Conservation (phyloP, 2,888 invertebrate genomes). For the Stenichneumon culpator region DNA sequence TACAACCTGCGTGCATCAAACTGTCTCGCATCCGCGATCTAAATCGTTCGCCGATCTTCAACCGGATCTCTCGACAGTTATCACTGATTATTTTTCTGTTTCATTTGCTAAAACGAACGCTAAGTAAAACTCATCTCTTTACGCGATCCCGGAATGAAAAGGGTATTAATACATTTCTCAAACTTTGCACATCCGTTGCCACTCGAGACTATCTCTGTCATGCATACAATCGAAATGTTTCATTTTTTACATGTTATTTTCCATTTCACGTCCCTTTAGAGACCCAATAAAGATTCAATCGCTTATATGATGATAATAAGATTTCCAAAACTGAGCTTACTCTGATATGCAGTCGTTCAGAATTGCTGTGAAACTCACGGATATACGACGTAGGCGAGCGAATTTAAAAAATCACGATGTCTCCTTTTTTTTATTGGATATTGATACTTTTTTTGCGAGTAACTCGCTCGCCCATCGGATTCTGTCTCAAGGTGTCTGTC, state of each 20-base stretch:
- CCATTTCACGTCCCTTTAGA: constrained; percentile 19
- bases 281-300: constrained; percentile 13
- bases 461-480: background rate
- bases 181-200: constrained; percentile 43
- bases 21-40: constrained; percentile 61
- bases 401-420: background rate
- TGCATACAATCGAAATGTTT: constrained; percentile 36
- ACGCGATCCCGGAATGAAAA: background rate
- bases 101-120: constrained; percentile 55
- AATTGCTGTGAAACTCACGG: constrained; percentile 37
- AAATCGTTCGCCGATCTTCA: constrained; percentile 29
- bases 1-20: constrained; percentile 77
- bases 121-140: constrained; percentile 21
- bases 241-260: constrained; percentile 24
- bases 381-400: background rate
- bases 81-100: constrained; percentile 47
- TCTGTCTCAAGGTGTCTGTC: constrained; percentile 2
- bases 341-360: constrained; percentile 68
- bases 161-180: constrained; percentile 23
- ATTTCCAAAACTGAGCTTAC: constrained; percentile 57
- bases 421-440: constrained; percentile 5
- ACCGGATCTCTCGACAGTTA: constrained; percentile 53
- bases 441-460: background rate
- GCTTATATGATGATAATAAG: constrained; percentile 40
- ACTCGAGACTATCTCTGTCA: constrained; percentile 8